Percentiles rank a stretch among this genome's conserved stretches.
Evolutionary conservation across 2,888 invertebrate genomes (phyloP).

Genomic region (Troides helena): DNA sequence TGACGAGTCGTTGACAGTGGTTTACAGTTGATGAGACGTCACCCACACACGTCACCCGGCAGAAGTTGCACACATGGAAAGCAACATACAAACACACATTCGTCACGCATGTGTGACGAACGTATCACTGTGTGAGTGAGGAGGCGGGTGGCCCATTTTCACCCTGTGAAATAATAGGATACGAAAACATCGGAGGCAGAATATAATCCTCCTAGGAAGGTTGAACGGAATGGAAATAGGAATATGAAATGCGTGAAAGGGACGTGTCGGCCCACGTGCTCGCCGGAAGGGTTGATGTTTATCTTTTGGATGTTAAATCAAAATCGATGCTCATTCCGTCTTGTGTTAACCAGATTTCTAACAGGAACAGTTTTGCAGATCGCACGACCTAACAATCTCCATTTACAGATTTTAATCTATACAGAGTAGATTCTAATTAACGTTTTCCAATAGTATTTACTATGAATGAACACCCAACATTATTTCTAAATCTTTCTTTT

Average conservation of each 20-base stretch:
- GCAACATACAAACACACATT: slow-evolving; percentile 41
- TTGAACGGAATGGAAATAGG: slow-evolving; percentile 75
- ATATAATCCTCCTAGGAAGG: slow-evolving; percentile 78
- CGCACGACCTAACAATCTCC: slow-evolving; percentile 3
- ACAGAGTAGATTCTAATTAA: not conserved
- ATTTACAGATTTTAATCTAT: slow-evolving; percentile 2
- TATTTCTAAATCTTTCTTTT: too few species aligned
- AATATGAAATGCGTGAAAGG: slow-evolving; percentile 78
- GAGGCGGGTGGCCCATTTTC: slow-evolving; percentile 77
- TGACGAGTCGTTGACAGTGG: slow-evolving; percentile 80
- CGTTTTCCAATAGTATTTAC: too few species aligned
- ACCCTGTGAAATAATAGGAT: slow-evolving; percentile 80
- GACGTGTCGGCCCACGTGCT: slow-evolving; percentile 65
- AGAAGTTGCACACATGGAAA: slow-evolving; percentile 48
- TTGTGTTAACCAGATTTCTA: slow-evolving; percentile 32
- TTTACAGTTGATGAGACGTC: slow-evolving; percentile 74
- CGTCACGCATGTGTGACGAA: slow-evolving; percentile 46
- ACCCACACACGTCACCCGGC: slow-evolving; percentile 54
- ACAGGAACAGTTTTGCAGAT: slow-evolving; percentile 1
- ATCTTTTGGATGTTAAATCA: slow-evolving; percentile 66
- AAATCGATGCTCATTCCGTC: slow-evolving; percentile 60
- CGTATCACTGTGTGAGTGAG: slow-evolving; percentile 63
- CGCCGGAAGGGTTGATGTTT: slow-evolving; percentile 72
- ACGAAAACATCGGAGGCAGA: slow-evolving; percentile 79
- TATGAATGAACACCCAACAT: too few species aligned